Evolutionary conservation across 2,113 vertebrate species (phyloP).

Genomic region (Delphinus delphis): DNA sequence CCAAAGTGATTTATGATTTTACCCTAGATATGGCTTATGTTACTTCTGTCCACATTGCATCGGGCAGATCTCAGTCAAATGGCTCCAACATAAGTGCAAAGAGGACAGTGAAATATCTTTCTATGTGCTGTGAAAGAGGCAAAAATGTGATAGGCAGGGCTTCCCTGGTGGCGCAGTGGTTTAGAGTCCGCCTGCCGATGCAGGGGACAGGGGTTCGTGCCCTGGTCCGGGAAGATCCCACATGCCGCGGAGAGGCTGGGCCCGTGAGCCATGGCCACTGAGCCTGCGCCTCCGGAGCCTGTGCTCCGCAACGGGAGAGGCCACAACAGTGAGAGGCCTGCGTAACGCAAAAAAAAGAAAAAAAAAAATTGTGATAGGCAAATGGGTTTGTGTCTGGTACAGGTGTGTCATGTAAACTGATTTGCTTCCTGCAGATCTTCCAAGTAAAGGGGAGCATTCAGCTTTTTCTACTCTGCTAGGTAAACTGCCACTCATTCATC

Average conservation of each 20-base stretch:
- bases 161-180: no score
- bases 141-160: neutral
- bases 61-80: neutral
- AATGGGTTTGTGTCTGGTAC: neutral
- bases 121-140: accelerated
- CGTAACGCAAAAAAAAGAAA: no score
- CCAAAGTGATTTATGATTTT: neutral
- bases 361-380: neutral
- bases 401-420: neutral
- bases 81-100: neutral
- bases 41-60: neutral
- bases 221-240: no score
- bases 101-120: neutral
- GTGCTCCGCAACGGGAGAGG: no score
- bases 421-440: neutral
- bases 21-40: neutral
- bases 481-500: neutral
- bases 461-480: neutral
- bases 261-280: no score
- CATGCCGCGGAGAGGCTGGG: no score
- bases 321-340: no score
- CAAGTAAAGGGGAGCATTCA: neutral
- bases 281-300: no score
- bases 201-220: no score
- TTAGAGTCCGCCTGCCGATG: no score